Evolutionary conservation across 2,888 invertebrate genomes (phyloP).

Genomic region (Metallyticus violacea): DNA sequence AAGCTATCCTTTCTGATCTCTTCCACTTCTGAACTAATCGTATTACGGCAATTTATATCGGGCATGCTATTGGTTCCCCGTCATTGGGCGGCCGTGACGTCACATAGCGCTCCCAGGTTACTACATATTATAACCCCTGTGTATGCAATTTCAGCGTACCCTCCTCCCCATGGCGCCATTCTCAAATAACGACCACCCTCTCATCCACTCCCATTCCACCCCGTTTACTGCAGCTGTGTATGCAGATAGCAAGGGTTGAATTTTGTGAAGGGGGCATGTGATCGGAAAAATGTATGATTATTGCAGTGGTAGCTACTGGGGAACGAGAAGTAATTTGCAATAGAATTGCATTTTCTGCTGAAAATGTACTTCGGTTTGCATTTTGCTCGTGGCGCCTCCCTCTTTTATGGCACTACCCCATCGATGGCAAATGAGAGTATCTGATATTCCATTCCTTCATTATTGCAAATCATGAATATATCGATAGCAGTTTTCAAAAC

Average conservation of each 20-base stretch:
- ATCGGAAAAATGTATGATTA: background rate
- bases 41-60: slow-evolving; percentile 22
- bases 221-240: background rate
- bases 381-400: background rate
- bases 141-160: slow-evolving; percentile 3
- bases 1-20: background rate
- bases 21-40: slow-evolving; percentile 4
- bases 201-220: background rate
- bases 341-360: background rate
- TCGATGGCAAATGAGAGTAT: background rate
- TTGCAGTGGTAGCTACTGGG: background rate
- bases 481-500: background rate
- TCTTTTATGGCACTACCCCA: background rate
- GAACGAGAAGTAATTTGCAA: background rate
- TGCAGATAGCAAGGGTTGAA: background rate
- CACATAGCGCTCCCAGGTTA: background rate
- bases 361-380: background rate
- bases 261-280: background rate
- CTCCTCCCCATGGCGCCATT: background rate
- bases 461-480: background rate
- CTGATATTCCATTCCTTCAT: background rate
- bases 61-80: background rate
- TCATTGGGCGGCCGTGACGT: background rate
- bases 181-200: background rate
- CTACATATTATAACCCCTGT: slow-evolving; percentile 8